phyloP scores from a whole-genome alignment of 2,797 vertebrate species.

The Falco berigora region DNA sequence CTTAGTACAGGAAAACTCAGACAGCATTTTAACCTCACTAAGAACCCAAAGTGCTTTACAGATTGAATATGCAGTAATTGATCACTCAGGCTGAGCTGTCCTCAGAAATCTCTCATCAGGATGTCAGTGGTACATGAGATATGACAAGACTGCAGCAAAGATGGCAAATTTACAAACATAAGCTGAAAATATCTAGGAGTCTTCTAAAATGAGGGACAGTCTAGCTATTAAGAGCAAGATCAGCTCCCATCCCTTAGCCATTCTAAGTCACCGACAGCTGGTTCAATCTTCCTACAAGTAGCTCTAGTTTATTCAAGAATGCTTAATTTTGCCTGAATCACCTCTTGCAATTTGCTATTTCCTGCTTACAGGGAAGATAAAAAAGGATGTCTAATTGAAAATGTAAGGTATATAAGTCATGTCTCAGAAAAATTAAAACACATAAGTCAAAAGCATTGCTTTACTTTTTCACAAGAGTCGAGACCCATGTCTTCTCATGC shows the following conservation, averaged over 20 bases:
- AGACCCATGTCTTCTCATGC: not conserved
- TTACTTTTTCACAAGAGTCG: not conserved
- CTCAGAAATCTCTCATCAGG: not conserved
- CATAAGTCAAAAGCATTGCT: not conserved
- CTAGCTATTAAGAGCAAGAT: constrained; percentile 22
- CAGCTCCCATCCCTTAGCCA: not conserved
- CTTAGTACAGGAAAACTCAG: not conserved
- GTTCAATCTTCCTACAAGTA: constrained; percentile 14
- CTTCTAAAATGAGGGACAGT: constrained; percentile 11
- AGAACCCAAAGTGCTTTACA: not conserved
- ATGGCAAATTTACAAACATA: not conserved
- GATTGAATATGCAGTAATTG: not conserved
- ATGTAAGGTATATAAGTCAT: not conserved
- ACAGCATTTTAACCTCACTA: not conserved
- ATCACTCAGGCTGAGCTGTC: not conserved
- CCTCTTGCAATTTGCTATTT: not conserved
- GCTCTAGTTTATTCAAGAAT: not conserved
- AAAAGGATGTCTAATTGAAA: not conserved
- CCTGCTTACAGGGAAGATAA: not conserved
- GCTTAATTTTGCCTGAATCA: not conserved
- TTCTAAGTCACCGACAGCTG: constrained; percentile 8
- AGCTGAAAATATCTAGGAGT: not conserved
- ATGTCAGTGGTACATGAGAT: not conserved
- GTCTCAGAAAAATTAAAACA: not conserved
- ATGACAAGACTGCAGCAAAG: not conserved